Evolutionary conservation across 2,888 invertebrate genomes (phyloP), one percentile per base, ranked within the genome.

Genomic region (Phragmatobia fuliginosa): DNA sequence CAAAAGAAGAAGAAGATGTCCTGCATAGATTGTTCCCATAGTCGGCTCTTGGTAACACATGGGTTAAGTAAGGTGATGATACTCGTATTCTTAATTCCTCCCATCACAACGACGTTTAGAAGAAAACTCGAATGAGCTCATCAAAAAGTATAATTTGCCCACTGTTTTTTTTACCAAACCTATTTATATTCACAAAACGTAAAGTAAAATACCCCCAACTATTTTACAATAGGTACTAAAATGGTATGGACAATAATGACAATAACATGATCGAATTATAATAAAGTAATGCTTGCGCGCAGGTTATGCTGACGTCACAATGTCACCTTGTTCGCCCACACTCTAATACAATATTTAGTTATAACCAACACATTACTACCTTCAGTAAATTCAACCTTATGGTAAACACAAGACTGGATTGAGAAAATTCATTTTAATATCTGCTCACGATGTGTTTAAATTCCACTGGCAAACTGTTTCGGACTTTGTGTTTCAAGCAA

Each of bases 321-420:
- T 83, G 87, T 88, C 89, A 88, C 89, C 89, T 88, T 86, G 87
- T 76, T 80, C 88, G 81, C 87, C 88, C 84, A 87, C 88, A 79
- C 72, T 72, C 74, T 60, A 76, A 66, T 81, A 77, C 82, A 79
- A 79, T 74, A 71, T 82, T 80, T 80, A 83, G 76, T 81, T 79
- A 83, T 75, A 78, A 75, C 71, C 68, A 78, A 66, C 49, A 66
- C 60, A 66, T 67, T 33, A 63, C n/a, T 32, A 28, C 66, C 49
- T 62, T 72, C 72, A 75, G 62, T 67, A 45, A 82, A 21, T 71
- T 74, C 61, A 66, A 63, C 78, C 80, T 67, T 80, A 21, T 18
- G 5, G n/a, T 25, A 25, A 41, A 8, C 10, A 21, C 1, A 70
- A 38, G n/a, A 67, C 21, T 45, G 25, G 25, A 45, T 62, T 38